Percentiles rank a stretch among this genome's conserved stretches.
These are phyloP conservation scores for Ibycter americanus DNA, from an alignment of 2,797 vertebrate genomes.

Conservation along the genomic window DNA sequence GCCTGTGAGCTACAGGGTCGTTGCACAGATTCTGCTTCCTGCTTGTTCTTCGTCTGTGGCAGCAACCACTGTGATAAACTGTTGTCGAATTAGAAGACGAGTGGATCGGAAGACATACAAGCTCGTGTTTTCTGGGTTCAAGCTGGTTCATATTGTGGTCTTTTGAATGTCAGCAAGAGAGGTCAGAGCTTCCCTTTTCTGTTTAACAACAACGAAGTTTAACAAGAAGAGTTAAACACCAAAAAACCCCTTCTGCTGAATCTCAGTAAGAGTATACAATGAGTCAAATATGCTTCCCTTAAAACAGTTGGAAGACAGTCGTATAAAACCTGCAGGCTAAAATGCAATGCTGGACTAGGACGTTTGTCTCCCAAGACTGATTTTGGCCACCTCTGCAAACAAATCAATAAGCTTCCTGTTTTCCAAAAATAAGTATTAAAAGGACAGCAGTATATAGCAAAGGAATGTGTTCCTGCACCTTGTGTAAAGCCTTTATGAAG, in stretches of 20 bases:
- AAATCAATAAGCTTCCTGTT: conserved; percentile 25
- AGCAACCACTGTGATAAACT: background rate
- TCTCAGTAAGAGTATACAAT: background rate
- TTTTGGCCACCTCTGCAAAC: conserved; percentile 6
- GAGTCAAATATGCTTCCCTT: background rate
- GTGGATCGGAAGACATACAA: background rate
- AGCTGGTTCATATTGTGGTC: background rate
- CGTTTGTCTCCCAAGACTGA: background rate
- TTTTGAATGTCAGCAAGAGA: background rate
- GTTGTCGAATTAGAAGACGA: rapidly evolving
- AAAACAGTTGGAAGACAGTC: background rate
- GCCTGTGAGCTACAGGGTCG: background rate
- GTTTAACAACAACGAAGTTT: background rate
- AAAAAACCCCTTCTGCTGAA: background rate
- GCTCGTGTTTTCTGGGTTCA: background rate
- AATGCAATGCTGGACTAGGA: background rate
- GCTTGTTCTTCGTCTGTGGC: background rate
- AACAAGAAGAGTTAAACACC: background rate
- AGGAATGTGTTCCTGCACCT: background rate
- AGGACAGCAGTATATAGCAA: background rate
- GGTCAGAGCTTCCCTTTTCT: background rate
- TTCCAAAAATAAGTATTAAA: background rate
- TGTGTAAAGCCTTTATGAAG: background rate
- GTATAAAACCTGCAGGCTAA: rapidly evolving
- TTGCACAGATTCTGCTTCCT: background rate